A percentile compares a stretch with the other conserved stretches of the same genome.
Conservation (phyloP, 2,888 invertebrate genomes). For the Drosophila imparisetae region DNA sequence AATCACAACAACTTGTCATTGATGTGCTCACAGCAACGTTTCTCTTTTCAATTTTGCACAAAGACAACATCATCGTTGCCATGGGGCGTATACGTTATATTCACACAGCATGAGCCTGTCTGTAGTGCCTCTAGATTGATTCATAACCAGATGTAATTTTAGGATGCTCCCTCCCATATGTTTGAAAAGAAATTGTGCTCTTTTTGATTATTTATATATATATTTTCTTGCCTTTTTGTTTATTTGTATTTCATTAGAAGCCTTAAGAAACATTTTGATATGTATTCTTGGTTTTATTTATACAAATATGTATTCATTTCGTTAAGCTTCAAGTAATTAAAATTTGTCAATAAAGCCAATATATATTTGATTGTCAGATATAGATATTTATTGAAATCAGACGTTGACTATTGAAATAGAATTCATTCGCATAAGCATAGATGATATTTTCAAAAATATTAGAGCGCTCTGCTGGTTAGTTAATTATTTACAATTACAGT, state of each 20-base stretch:
- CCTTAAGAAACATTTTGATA: not conserved
- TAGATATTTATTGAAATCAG: not conserved
- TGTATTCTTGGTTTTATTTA: not conserved
- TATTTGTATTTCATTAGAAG: not conserved
- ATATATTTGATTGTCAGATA: too few species aligned
- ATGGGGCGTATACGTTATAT: slow-evolving; percentile 48
- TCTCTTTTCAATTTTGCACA: slow-evolving; percentile 65
- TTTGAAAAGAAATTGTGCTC: not conserved
- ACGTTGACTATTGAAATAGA: not conserved
- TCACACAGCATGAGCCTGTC: not conserved
- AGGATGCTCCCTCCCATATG: not conserved
- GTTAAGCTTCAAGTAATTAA: not conserved
- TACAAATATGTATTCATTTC: not conserved
- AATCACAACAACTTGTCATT: slow-evolving; percentile 70
- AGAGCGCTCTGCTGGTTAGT: not conserved
- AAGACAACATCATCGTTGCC: slow-evolving; percentile 59
- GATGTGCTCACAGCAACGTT: slow-evolving; percentile 39
- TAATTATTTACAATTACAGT: not conserved
- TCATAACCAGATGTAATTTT: slow-evolving; percentile 6
- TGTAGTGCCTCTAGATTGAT: slow-evolving; percentile 22
- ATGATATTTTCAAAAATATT: not conserved
- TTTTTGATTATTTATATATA: not conserved
- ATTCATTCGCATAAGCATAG: not conserved
- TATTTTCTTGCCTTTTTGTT: not conserved
- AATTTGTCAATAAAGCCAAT: not conserved